These are phyloP conservation scores for Philopedon plagiatum DNA, from an alignment of 2,888 invertebrate genomes.

Conservation along the genomic window DNA sequence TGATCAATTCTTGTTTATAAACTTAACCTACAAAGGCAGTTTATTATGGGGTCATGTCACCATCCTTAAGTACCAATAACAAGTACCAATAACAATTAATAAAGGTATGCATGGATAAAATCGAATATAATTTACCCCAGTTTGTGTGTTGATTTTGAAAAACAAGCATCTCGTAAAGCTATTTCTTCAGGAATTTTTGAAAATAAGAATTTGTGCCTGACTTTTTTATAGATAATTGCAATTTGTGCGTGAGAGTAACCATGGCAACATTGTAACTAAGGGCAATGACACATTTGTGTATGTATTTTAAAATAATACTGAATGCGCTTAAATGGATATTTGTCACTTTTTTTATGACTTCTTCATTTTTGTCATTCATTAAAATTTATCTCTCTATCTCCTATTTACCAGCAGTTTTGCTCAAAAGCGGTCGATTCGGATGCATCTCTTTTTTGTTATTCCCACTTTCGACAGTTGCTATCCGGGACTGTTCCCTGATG, in stretches of 20 bases:
- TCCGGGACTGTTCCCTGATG: too few relatives aligned
- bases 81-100: conserved; percentile 29
- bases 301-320: neutral
- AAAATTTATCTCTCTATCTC: neutral
- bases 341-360: too few relatives aligned
- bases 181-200: neutral
- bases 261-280: neutral
- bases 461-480: neutral
- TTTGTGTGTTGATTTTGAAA: neutral
- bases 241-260: neutral
- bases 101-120: conserved; percentile 16
- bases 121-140: neutral
- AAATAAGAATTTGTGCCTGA: neutral
- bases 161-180: neutral
- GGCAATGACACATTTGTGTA: conserved; percentile 7
- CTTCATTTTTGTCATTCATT: neutral
- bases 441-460: neutral
- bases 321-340: neutral
- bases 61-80: conserved; percentile 32
- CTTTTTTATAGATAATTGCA: neutral
- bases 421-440: neutral
- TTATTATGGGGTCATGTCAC: conserved; percentile 31
- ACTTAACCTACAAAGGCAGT: conserved; percentile 6
- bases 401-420: neutral
- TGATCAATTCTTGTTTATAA: conserved; percentile 22